Percentiles rank a stretch among this genome's conserved stretches.
Conservation (phyloP, 2,888 invertebrate genomes). For the Auanema sp. region DNA sequence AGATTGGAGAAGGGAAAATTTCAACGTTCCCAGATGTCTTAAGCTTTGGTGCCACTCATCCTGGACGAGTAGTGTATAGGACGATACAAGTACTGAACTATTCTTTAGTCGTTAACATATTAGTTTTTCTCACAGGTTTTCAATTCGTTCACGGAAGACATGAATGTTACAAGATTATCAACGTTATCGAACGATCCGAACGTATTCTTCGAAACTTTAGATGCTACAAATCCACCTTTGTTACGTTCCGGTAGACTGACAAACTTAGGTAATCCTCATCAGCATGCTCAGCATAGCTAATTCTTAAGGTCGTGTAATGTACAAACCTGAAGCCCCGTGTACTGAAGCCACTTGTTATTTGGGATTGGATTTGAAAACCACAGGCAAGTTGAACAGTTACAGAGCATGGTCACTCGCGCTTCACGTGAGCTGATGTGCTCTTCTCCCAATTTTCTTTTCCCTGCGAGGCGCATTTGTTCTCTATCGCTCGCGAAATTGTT, state of each 20-base stretch:
- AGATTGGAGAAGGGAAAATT: slow-evolving; percentile 66
- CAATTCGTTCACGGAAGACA: slow-evolving; percentile 65
- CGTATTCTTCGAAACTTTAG: slow-evolving; percentile 67
- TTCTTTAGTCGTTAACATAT: slow-evolving; percentile 67
- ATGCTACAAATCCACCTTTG: slow-evolving; percentile 62
- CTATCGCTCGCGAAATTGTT: too few relatives aligned
- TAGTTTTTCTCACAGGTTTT: slow-evolving; percentile 75
- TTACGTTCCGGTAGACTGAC: slow-evolving; percentile 59
- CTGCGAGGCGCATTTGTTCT: background rate
- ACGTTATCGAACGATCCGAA: slow-evolving; percentile 73
- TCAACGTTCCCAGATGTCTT: slow-evolving; percentile 77
- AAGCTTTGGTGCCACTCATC: slow-evolving; percentile 39
- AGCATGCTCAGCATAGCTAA: slow-evolving; percentile 58
- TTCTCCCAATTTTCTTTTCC: background rate
- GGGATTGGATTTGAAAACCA: slow-evolving; percentile 71
- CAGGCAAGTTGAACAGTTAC: slow-evolving; percentile 71
- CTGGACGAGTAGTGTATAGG: slow-evolving; percentile 43
- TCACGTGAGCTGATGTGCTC: background rate
- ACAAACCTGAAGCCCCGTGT: slow-evolving; percentile 33
- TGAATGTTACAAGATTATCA: slow-evolving; percentile 76
- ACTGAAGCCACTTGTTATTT: slow-evolving; percentile 76
- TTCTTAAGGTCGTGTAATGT: slow-evolving; percentile 36
- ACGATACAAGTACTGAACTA: slow-evolving; percentile 31
- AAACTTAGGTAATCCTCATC: slow-evolving; percentile 67
- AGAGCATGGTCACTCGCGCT: background rate